These are phyloP conservation scores for Liposcelis brunnea DNA, from an alignment of 2,888 invertebrate species.

Conservation along the genomic window DNA sequence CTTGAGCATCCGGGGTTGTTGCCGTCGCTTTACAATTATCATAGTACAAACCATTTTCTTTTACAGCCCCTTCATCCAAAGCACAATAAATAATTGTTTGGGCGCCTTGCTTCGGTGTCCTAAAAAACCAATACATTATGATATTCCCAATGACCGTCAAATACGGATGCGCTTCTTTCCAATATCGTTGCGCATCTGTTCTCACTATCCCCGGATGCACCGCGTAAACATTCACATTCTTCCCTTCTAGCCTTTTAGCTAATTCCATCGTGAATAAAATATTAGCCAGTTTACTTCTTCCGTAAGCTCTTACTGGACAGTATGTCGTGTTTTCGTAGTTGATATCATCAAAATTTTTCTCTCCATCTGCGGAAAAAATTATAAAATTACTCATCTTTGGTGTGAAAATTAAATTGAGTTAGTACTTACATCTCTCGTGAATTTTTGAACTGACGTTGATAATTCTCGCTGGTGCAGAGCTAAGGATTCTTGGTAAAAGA, in stretches of 20 bases:
- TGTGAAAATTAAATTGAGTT: too few relatives aligned
- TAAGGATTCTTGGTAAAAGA: constrained; percentile 38
- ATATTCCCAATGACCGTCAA: too few relatives aligned
- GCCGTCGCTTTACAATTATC: constrained; percentile 1
- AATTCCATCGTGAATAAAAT: not conserved
- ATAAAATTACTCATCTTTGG: too few relatives aligned
- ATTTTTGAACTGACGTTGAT: constrained; percentile 41
- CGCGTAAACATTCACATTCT: constrained; percentile 29
- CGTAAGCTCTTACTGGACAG: constrained; percentile 10
- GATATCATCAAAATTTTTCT: constrained; percentile 13
- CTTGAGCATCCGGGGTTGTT: constrained; percentile 25
- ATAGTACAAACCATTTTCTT: constrained; percentile 20
- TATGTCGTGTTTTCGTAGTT: constrained; percentile 12
- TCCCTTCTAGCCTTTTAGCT: constrained; percentile 1
- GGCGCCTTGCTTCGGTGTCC: constrained; percentile 46
- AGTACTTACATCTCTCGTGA: constrained; percentile 23
- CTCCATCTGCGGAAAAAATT: constrained; percentile 9
- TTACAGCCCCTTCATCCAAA: constrained; percentile 38
- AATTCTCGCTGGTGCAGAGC: constrained; percentile 38
- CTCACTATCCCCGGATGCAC: constrained; percentile 57
- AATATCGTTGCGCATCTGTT: constrained; percentile 57
- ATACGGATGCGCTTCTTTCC: constrained; percentile 24
- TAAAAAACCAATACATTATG: too few relatives aligned
- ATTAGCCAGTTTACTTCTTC: constrained; percentile 1
- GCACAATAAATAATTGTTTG: constrained; percentile 60